Base-by-base conservation (phyloP, 2,888 invertebrate genomes). In the Agonopterix subpropinquella region DNA sequence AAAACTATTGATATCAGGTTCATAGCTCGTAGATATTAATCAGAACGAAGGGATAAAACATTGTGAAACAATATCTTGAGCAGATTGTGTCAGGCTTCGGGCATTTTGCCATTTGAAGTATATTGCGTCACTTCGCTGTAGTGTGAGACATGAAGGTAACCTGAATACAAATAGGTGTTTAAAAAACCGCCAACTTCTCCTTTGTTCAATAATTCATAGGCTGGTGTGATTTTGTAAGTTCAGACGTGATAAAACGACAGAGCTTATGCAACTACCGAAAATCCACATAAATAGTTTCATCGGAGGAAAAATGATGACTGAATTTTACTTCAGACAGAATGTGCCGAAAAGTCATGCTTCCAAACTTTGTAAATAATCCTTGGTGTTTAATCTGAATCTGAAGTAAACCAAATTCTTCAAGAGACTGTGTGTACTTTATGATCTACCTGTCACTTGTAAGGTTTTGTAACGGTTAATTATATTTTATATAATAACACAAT, bases 171-270 rank as follows among this genome's bases (percentile, higher is more conserved):
- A 81, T 64, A 50, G 55, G 54, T 52, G 54, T 50, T 66, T 63
- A 62, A 68, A 72, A 70, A 70, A 58, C 56, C 55, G 61, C 64
- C 54, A 61, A 52, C 47, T 41, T 41, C 64, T 50, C 57, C 60
- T 63, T 64, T 69, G 70, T 73, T 79, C 73, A 77, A 80, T 81
- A 76, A 75, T 75, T 72, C 75, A 77, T 76, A 49, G 36, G 65
- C 54, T 61, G 49, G 53, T 59, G 57, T 53, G 57, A 60, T 63
- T 66, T 65, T 65, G 70, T 60, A 65, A 67, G 64, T 64, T 64
- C 65, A 56, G 7, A 18, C 45, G 56, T 64, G 62, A 58, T 57
- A 63, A 57, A 51, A 47, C 58, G 46, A 57, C 53, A 47, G 49
- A 54, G 50, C 53, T 58, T 59, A 51, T 54, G 56, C 47, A 60